Evolutionary conservation across 2,113 vertebrate genomes (phyloP).

Genomic region (Aramus guarauna): DNA sequence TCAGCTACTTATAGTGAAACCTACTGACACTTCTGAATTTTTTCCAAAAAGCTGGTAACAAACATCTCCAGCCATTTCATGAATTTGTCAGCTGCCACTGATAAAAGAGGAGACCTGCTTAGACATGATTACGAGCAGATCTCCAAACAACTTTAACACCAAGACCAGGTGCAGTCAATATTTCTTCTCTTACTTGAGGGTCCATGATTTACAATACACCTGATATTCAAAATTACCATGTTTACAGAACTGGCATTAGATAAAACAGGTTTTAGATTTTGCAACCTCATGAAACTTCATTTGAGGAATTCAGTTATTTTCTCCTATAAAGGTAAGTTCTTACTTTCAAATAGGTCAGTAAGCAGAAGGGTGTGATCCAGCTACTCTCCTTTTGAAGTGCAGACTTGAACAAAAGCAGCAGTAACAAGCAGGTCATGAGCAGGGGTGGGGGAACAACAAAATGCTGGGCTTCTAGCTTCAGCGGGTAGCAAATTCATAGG

Average conservation of each 20-base stretch:
- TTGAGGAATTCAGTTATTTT: not conserved
- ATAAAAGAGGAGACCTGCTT: not conserved
- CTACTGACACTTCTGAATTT: not conserved
- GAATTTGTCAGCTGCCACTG: not conserved
- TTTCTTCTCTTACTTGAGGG: not conserved
- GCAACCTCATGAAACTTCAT: not conserved
- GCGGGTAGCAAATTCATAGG: not conserved
- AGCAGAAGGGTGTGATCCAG: not conserved
- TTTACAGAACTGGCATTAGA: not conserved
- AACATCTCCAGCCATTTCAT: not conserved
- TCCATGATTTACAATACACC: not conserved
- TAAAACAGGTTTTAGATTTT: not conserved
- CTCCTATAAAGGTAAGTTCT: not conserved
- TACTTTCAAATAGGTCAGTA: not conserved
- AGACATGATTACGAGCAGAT: not conserved
- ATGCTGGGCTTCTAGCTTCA: not conserved
- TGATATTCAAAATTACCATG: not conserved
- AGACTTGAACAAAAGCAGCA: not conserved
- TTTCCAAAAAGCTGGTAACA: not conserved
- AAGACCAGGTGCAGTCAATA: not conserved
- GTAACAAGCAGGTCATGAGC: rapidly evolving
- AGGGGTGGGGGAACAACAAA: rapidly evolving
- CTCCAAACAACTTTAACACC: not conserved
- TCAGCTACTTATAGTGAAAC: not conserved
- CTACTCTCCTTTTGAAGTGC: not conserved